phyloP scores from a whole-genome alignment of 1,140 invertebrate genomes.

The Megalopta genalis region DNA sequence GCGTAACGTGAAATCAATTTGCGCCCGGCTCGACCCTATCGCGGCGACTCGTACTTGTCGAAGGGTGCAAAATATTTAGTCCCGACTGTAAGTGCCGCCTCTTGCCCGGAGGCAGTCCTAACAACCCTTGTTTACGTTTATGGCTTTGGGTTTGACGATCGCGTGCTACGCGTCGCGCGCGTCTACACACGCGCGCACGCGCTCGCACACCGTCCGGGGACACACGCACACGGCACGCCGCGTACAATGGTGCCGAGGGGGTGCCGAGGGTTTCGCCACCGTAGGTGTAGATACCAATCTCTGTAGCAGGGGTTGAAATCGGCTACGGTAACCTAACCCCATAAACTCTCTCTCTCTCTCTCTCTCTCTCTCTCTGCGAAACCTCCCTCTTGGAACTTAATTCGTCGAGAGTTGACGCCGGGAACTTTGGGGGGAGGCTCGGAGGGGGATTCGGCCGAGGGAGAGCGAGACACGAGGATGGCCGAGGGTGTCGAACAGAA shows the following conservation, averaged over 20 bases:
- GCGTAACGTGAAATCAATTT: constrained; percentile 39
- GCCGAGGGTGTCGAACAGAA: neutral
- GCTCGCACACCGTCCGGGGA: no score
- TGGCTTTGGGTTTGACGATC: constrained; percentile 76
- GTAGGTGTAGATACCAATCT: constrained; percentile 74
- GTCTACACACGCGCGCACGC: constrained; percentile 23
- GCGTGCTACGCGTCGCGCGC: constrained; percentile 63
- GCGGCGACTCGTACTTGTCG: constrained; percentile 13
- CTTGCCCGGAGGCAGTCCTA: constrained; percentile 67
- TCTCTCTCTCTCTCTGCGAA: no score
- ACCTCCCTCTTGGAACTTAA: constrained; percentile 71
- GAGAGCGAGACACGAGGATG: neutral
- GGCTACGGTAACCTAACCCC: constrained; percentile 71
- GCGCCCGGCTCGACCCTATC: neutral
- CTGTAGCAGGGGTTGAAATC: constrained; percentile 72
- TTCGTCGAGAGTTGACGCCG: constrained; percentile 68
- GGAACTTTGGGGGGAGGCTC: constrained; percentile 16
- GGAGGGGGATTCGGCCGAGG: neutral
- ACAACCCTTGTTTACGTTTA: constrained; percentile 80
- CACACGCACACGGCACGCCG: constrained; percentile 25
- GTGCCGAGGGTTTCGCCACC: constrained; percentile 48
- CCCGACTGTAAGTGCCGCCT: constrained; percentile 72
- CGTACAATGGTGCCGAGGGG: neutral
- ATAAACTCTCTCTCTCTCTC: no score
- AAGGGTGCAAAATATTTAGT: constrained; percentile 75